Evolutionary conservation across 2,113 vertebrate species (phyloP).

Genomic region (Callipepla californica): DNA sequence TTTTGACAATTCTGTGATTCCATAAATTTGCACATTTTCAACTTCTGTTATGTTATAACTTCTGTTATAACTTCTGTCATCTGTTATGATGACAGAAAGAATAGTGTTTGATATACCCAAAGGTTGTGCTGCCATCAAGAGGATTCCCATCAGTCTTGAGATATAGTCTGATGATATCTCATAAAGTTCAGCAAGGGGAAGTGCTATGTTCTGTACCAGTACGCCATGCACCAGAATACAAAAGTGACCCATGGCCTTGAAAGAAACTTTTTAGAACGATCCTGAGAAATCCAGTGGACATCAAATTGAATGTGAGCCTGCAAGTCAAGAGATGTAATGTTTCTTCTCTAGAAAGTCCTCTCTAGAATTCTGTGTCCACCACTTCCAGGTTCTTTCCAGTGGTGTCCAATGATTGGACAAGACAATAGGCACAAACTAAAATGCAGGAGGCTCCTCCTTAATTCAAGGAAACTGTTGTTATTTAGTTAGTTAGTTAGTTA

Average conservation of each 20-base stretch:
- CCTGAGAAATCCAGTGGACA: accelerated
- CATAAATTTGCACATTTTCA: background rate
- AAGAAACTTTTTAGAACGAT: background rate
- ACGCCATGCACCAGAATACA: background rate
- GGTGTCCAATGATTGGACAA: background rate
- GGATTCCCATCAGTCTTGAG: accelerated
- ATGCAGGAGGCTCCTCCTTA: background rate
- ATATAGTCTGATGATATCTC: background rate
- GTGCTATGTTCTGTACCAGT: background rate
- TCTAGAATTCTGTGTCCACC: background rate
- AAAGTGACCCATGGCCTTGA: background rate
- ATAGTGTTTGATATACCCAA: background rate
- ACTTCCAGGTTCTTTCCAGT: background rate
- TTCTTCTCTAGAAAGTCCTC: too few species aligned
- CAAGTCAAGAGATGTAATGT: background rate
- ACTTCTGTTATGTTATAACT: too few species aligned
- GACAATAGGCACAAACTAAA: background rate
- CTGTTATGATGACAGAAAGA: background rate
- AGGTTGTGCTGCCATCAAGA: background rate
- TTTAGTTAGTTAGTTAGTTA: background rate
- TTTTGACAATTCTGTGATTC: too few species aligned
- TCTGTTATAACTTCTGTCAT: too few species aligned
- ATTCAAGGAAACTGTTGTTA: background rate
- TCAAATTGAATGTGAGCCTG: background rate
- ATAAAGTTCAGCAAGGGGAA: background rate